Evolutionary conservation across 2,113 vertebrate genomes (phyloP), one percentile per base, ranked within the genome.

Genomic region (Poeciliopsis occidentalis): DNA sequence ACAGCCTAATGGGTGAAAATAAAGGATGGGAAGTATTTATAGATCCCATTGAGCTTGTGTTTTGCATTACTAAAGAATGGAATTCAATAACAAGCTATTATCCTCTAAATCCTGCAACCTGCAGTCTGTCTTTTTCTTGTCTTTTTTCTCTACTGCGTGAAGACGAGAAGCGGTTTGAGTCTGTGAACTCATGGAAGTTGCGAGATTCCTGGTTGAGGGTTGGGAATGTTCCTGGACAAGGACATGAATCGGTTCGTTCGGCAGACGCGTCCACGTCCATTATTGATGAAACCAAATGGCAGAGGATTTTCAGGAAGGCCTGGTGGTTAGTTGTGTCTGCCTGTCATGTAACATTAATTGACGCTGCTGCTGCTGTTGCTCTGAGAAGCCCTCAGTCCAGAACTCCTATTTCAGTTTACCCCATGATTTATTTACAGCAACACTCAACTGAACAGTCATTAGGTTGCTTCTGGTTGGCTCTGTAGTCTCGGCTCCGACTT

Each of bases 271-370:
- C 71, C 41, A 31, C 7, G 66, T 92, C 65, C 68, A 90, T 94
- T 91, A 93, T 92, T 91, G 82, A 93, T 93, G 86, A 85, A 73
- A 73, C 80, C 78, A 82, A 88, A 87, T 64, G 79, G 80, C 80
- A 80, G 83, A 73, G 65, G 85, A 79, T 84, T 87, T 41, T 80
- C 34, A 80, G 79, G 71, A 64, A 39, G 71, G 54, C 34, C 63
- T 71, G 10, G 70, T 84, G 83, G 82, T 67, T 82, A 72, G 76
- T 63, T 41, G 32, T 73, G 86, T 83, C 71, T 41, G 80, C 69
- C 84, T 87, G 89, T 86, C 87, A 64, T 87, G 74, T 87, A 83
- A 86, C 88, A 88, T 92, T 88, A 84, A 91, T 85, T 91, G 88
- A 89, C 80, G 74, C 31, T 24, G 73, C 64, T 77, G 73, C 87